Base-by-base conservation (phyloP, 1,140 invertebrate genomes). In the Choristoneura fumiferana region DNA sequence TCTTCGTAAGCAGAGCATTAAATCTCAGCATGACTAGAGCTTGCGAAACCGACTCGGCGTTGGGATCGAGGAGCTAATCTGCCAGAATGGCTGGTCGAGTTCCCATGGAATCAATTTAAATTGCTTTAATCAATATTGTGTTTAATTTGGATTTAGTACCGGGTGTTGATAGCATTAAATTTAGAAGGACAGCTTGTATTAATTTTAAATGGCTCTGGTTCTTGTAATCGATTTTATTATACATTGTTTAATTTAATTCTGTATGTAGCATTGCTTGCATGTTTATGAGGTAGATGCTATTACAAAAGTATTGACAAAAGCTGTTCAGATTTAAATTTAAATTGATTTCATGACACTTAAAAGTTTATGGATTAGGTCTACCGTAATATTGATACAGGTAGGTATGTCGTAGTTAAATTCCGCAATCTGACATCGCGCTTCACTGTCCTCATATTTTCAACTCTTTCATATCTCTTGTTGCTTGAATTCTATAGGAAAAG, bases 21-120 rank as follows among this genome's bases (percentile, higher is more conserved):
- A 80, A 80, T 81, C 78, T 79, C 71, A 63, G 64, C 72, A 71
- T 69, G 73, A 75, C 68, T 68, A 43, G 67, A 40, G 62, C 59
- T 70, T 65, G 74, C 54, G 69, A 72, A 81, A 78, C 74, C 67
- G 4, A 56, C 43, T 73, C 17, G 43, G 55, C 40, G 62, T 67
- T 66, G 62, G 62, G 67, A 69, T 58, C 65, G 62, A 69, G 67
- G 54, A 63, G 66, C 67, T 72, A 71, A 76, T 76, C 72, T 69
- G 60, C 60, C 70, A 69, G 75, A 74, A 78, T 67, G 65, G 61
- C 57, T 60, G 57, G 53, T 63, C 67, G 57, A 62, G 69, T 79
- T 80, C 69, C 68, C 73, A 71, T 78, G 71, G 68, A 74, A 73
- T 75, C 67, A 63, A 61, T 71, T 65, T 68, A 45, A 65, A 73